Evolutionary conservation across 2,888 invertebrate genomes (phyloP).

Genomic region (Synergus itoensis): DNA sequence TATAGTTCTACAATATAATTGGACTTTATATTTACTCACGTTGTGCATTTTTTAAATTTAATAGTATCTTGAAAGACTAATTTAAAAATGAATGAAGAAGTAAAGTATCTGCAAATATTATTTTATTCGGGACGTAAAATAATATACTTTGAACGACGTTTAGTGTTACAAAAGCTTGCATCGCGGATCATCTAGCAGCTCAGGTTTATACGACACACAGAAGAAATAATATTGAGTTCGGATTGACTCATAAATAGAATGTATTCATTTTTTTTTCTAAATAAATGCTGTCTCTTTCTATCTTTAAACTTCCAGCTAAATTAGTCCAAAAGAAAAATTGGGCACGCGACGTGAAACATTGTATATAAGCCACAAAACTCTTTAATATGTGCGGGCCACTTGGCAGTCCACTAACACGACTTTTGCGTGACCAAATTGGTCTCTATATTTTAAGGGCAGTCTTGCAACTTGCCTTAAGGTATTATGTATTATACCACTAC

Average conservation of each 20-base stretch:
- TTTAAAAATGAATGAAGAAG: too few species aligned
- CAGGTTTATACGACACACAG: too few species aligned
- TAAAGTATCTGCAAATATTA: not conserved
- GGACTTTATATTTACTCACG: too few species aligned
- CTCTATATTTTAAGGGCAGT: slow-evolving; percentile 59
- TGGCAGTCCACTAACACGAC: slow-evolving; percentile 73
- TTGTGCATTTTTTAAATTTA: too few species aligned
- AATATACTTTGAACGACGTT: not conserved
- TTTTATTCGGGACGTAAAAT: not conserved
- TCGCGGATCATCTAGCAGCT: too few species aligned
- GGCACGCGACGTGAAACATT: slow-evolving; percentile 21
- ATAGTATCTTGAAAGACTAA: too few species aligned
- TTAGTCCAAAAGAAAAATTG: slow-evolving; percentile 16
- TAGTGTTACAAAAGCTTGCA: too few species aligned
- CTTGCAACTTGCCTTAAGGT: slow-evolving; percentile 47
- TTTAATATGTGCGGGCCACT: slow-evolving; percentile 63
- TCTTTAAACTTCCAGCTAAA: not conserved
- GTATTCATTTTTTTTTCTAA: too few species aligned
- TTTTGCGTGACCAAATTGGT: slow-evolving; percentile 71
- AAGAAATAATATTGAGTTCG: too few species aligned
- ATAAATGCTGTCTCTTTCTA: not conserved
- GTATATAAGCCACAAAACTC: not conserved
- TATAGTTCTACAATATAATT: too few species aligned
- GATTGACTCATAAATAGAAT: too few species aligned
- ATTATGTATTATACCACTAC: not conserved